phyloP scores from a whole-genome alignment of 2,797 vertebrate species.

The Acestrorhynchus altus region DNA sequence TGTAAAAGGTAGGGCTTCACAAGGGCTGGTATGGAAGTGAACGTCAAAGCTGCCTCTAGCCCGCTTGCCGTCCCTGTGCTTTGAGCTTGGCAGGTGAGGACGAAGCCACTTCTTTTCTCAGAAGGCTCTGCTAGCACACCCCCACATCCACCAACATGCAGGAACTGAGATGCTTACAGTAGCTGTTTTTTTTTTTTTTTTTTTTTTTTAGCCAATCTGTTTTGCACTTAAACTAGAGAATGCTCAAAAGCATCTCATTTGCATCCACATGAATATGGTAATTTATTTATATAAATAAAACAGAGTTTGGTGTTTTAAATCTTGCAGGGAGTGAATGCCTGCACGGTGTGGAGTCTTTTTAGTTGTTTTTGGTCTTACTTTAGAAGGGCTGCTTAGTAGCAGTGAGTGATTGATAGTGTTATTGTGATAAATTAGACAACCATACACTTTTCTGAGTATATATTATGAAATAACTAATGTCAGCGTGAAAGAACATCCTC shows the following conservation, averaged over 20 bases:
- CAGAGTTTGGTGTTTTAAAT: not conserved
- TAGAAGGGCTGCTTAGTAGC: not conserved
- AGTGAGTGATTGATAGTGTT: no score
- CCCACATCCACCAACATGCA: not conserved
- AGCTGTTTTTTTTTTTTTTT: no score
- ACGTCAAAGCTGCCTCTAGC: not conserved
- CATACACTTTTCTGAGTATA: not conserved
- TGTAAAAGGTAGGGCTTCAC: constrained; percentile 9
- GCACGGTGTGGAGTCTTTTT: not conserved
- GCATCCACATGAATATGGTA: constrained; percentile 14
- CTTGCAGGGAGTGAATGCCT: not conserved
- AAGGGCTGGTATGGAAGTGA: not conserved
- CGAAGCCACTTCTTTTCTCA: not conserved
- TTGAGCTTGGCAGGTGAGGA: not conserved
- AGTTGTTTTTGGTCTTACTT: not conserved
- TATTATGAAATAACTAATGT: not conserved
- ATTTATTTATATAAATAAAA: constrained; percentile 1
- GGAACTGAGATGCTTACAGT: not conserved
- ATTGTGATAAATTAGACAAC: not conserved
- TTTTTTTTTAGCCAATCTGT: not conserved
- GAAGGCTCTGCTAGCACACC: not conserved
- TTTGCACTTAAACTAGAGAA: constrained; percentile 15
- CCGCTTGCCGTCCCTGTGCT: not conserved
- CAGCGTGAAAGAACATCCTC: no score
- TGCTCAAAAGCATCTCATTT: constrained; percentile 9